A percentile compares a stretch with the other conserved stretches of the same genome.
phyloP scores from a whole-genome alignment of 2,797 vertebrate species.

The Hybognathus amarus region DNA sequence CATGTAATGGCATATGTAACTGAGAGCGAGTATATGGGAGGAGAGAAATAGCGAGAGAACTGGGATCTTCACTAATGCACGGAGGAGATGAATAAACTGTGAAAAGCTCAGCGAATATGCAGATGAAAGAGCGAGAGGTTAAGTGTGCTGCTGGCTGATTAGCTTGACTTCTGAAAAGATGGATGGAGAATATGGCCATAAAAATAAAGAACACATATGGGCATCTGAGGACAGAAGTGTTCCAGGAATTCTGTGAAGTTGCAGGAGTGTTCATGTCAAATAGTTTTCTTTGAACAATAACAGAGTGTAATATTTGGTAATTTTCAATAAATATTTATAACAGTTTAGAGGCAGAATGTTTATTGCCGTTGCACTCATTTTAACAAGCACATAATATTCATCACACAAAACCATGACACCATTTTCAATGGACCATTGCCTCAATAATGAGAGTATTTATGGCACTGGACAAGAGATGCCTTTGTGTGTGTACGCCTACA shows the following conservation, averaged over 20 bases:
- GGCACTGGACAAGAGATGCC: constrained; percentile 58
- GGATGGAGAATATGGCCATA: constrained; percentile 1
- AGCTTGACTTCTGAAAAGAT: constrained; percentile 38
- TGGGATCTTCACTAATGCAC: constrained; percentile 34
- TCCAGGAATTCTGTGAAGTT: constrained; percentile 8
- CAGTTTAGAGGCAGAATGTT: not conserved
- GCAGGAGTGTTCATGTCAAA: not conserved
- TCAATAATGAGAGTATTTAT: constrained; percentile 69
- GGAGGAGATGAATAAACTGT: constrained; percentile 34
- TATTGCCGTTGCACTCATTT: constrained; percentile 15
- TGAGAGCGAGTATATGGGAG: constrained; percentile 14
- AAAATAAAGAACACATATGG: constrained; percentile 6
- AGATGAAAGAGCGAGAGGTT: constrained; percentile 43
- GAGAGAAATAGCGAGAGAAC: constrained; percentile 28
- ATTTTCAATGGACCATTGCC: constrained; percentile 73
- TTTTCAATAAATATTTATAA: constrained; percentile 10
- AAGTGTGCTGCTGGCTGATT: constrained; percentile 37
- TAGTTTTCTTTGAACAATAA: not conserved
- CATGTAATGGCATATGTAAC: constrained; percentile 41
- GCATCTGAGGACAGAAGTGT: constrained; percentile 11
- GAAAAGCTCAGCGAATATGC: constrained; percentile 36
- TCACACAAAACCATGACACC: constrained; percentile 47
- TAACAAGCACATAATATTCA: constrained; percentile 19
- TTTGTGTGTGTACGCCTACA: constrained; percentile 20
- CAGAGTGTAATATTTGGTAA: not conserved